Conservation (phyloP, 2,113 vertebrate species). For the Bubo blakistoni region DNA sequence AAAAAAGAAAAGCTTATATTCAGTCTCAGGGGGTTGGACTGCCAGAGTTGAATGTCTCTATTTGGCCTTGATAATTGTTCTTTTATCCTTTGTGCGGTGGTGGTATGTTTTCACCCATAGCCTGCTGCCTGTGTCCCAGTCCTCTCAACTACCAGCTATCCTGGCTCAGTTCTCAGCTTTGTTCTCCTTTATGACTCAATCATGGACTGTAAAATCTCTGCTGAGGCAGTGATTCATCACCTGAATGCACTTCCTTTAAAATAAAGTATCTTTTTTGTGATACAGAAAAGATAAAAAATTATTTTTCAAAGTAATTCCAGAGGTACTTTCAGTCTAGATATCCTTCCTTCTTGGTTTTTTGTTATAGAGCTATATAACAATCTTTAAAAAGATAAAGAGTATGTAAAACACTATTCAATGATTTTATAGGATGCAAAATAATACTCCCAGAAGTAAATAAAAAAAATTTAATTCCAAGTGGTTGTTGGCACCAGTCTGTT, state of each 20-base stretch:
- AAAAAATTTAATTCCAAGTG: background rate
- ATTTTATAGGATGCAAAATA: background rate
- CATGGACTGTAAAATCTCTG: background rate
- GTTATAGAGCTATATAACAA: background rate
- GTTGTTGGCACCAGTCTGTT: background rate
- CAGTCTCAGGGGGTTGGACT: background rate
- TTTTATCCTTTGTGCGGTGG: slow-evolving; percentile 22
- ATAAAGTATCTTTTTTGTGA: background rate
- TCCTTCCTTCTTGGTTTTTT: background rate
- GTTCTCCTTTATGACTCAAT: slow-evolving; percentile 48
- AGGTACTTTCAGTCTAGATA: background rate
- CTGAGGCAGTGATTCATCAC: slow-evolving; percentile 45
- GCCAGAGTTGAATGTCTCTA: background rate
- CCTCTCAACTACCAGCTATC: background rate
- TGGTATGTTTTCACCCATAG: background rate
- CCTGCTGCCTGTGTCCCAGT: background rate
- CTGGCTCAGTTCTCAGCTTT: slow-evolving; percentile 8
- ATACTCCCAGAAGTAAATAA: background rate
- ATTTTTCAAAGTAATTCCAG: slow-evolving; percentile 16
- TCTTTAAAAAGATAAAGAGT: background rate
- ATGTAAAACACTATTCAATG: accelerated
- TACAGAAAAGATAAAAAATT: background rate
- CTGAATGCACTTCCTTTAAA: slow-evolving; percentile 9
- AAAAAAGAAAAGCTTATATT: background rate
- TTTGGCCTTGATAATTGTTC: slow-evolving; percentile 42